Base-by-base conservation (phyloP, 2,888 invertebrate species). In the Malthinus seriepunctatus region DNA sequence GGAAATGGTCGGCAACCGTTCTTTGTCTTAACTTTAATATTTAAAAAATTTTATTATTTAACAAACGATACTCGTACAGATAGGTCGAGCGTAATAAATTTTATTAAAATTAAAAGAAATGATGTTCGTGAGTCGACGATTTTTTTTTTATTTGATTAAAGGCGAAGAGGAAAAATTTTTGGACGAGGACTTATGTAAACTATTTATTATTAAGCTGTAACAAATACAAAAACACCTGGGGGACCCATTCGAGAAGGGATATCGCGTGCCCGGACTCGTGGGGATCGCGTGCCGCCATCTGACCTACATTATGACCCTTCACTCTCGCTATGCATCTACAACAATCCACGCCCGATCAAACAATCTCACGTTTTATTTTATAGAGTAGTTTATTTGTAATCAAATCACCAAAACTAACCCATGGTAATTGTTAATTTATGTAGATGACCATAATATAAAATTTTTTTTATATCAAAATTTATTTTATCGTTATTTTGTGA, bases 261-360 rank as follows among this genome's bases (percentile, higher is more conserved):
- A 63, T 67, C 68, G 69, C 67, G 67, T 69, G 68, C 69, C 63
- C 64, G 62, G 69, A 66, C 74, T 72, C 72, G 73, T 72, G 75
- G 70, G 69, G 71, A 70, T 76, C 76, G 76, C 75, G 74, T 75
- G 76, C 76, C 75, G 70, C 66, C 70, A 69, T 72, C 69, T 74
- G 75, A 76, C 75, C 75, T 71, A 75, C 72, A 74, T 75, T 74
- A 66, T 74, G 73, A 74, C 74, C 73, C 72, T 74, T 75, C 75
- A 75, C 74, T 72, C 70, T 65, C 65, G 65, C 65, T 59, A 63
- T 61, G 53, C 50, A 62, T 62, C 66, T 62, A 63, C 63, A 60
- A 63, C 63, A 60, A 64, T 60, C 62, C 67, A 67, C 66, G 62
- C 65, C 61, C 62, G 64, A 60, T 53, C 58, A 51, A 53, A 51